phyloP scores from a whole-genome alignment of 2,113 vertebrate genomes.

The Tragulus kanchil region DNA sequence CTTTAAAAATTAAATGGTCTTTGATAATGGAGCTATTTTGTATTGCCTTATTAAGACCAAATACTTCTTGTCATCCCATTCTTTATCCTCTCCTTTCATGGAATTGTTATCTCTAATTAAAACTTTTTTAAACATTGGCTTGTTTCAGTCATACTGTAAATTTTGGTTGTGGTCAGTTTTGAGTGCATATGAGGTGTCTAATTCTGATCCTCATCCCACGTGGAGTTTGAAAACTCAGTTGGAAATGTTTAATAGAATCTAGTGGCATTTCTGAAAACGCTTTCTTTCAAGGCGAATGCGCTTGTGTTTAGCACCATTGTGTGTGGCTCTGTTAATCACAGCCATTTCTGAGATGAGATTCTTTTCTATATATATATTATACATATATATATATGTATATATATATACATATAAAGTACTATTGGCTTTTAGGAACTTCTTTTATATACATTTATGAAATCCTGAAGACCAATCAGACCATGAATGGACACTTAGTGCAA shows the following conservation, averaged over 20 bases:
- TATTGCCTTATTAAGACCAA: slow-evolving; percentile 89
- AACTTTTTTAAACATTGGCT: slow-evolving; percentile 80
- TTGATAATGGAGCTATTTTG: slow-evolving; percentile 86
- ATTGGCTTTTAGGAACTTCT: slow-evolving; percentile 84
- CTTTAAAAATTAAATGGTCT: slow-evolving; percentile 82
- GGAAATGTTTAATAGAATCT: slow-evolving; percentile 82
- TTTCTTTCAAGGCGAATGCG: slow-evolving; percentile 75
- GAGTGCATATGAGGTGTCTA: slow-evolving; percentile 66
- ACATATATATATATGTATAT: not conserved
- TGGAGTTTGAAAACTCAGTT: slow-evolving; percentile 78
- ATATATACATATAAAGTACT: slow-evolving; percentile 61
- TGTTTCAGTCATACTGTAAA: slow-evolving; percentile 82
- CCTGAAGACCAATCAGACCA: slow-evolving; percentile 86
- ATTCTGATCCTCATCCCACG: slow-evolving; percentile 73
- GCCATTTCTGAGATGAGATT: slow-evolving; percentile 83
- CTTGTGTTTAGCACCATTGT: slow-evolving; percentile 63
- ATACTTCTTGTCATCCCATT: slow-evolving; percentile 83
- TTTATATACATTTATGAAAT: slow-evolving; percentile 79
- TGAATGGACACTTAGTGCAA: slow-evolving; percentile 84
- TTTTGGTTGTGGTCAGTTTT: slow-evolving; percentile 80
- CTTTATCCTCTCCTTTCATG: slow-evolving; percentile 78
- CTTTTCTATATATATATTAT: slow-evolving; percentile 66
- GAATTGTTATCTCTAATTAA: slow-evolving; percentile 79
- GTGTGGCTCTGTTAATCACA: slow-evolving; percentile 76
- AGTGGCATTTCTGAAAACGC: slow-evolving; percentile 80